Percentiles rank a stretch among this genome's conserved stretches.
phyloP scores from a whole-genome alignment of 2,797 vertebrate species.

The Gymnothorax javanicus region DNA sequence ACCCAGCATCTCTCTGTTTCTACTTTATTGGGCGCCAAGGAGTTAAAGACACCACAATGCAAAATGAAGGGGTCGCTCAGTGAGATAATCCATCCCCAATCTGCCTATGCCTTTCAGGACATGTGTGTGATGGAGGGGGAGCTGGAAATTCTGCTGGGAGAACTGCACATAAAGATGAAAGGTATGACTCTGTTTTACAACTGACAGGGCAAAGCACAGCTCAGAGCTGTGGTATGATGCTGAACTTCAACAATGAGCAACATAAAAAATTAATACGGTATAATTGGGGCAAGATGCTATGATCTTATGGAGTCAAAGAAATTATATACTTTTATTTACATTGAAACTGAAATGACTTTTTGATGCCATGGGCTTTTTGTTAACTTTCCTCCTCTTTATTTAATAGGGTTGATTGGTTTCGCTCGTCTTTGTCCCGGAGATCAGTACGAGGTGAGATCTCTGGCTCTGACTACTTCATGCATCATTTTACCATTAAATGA shows the following conservation, averaged over 20 bases:
- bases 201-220: too few relatives aligned
- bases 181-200: slow-evolving; percentile 61
- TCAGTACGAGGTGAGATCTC: slow-evolving; percentile 87
- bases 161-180: slow-evolving; percentile 97
- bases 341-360: neutral
- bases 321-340: neutral
- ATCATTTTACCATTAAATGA: neutral
- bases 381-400: slow-evolving; percentile 40
- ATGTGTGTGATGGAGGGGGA: slow-evolving; percentile 91
- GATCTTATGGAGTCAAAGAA: neutral
- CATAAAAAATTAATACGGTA: neutral
- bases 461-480: neutral
- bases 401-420: slow-evolving; percentile 89
- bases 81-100: neutral
- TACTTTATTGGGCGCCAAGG: neutral
- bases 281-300: neutral
- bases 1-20: neutral
- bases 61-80: neutral
- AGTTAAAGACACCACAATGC: neutral
- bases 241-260: neutral
- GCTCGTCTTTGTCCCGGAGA: slow-evolving; percentile 95
- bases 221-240: neutral
- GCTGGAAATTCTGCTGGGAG: slow-evolving; percentile 87
- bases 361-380: neutral
- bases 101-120: slow-evolving; percentile 71